A percentile compares a stretch with the other conserved stretches of the same genome.
These are phyloP conservation scores for Ptilonorhynchus violaceus DNA, from an alignment of 2,113 vertebrate species.

Conservation along the genomic window DNA sequence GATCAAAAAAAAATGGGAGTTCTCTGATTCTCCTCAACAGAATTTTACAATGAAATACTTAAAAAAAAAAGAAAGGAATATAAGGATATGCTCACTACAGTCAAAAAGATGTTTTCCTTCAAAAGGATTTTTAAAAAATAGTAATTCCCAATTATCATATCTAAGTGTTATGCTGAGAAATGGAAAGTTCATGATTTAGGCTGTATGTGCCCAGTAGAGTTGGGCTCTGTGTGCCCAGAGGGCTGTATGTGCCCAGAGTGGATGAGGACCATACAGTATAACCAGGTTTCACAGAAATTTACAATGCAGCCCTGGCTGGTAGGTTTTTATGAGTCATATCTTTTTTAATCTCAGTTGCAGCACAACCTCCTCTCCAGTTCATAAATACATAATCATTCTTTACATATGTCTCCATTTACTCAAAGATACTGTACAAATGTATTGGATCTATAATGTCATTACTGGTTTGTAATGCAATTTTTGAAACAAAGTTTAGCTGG, in stretches of 20 bases:
- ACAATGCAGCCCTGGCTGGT: neutral
- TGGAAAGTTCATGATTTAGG: neutral
- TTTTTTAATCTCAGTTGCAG: neutral
- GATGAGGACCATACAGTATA: neutral
- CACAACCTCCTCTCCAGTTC: neutral
- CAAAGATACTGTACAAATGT: neutral
- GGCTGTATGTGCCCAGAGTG: neutral
- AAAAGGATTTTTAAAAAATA: neutral
- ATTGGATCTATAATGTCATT: neutral
- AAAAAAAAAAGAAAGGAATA: neutral
- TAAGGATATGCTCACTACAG: neutral
- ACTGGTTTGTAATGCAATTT: neutral
- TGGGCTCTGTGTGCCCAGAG: too few relatives aligned
- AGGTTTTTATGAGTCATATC: neutral
- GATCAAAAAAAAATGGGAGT: neutral
- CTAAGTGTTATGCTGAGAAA: neutral
- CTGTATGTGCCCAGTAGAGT: neutral
- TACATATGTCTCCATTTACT: neutral
- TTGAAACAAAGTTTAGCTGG: neutral
- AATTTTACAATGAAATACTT: neutral
- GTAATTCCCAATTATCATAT: neutral
- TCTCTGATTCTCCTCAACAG: neutral
- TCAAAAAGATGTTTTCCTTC: neutral
- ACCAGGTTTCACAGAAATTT: neutral
- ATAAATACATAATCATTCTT: neutral